phyloP scores from a whole-genome alignment of 2,797 vertebrate species.

The Micromesistius poutassou region DNA sequence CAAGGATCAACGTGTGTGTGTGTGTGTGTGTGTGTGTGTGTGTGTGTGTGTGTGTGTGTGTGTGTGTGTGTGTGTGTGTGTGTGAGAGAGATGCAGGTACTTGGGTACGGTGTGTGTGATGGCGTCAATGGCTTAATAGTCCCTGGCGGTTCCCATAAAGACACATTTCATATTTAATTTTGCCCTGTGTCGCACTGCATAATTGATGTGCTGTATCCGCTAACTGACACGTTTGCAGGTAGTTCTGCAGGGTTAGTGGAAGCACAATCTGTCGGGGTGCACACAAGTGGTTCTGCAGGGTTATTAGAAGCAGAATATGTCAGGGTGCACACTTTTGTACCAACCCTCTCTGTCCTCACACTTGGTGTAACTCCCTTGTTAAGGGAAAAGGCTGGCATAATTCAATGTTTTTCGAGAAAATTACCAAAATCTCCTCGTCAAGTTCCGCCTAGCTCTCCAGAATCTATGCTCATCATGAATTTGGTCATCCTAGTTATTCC shows the following conservation, averaged over 20 bases:
- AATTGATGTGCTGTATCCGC: not conserved
- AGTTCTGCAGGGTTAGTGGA: not conserved
- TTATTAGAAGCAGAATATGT: too few relatives aligned
- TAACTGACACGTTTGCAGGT: not conserved
- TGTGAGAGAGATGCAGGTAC: too few relatives aligned
- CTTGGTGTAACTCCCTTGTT: not conserved
- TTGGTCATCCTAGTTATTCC: not conserved
- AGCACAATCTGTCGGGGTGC: too few relatives aligned
- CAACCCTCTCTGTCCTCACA: not conserved
- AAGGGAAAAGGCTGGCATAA: not conserved
- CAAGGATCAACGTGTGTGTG: not conserved
- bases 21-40: conserved; percentile 9
- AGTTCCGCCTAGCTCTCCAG: not conserved
- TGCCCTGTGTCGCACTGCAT: not conserved
- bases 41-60: conserved; percentile 13
- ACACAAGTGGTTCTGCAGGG: not conserved
- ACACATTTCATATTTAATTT: not conserved
- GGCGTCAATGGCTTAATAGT: conserved; percentile 5
- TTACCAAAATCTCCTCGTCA: not conserved
- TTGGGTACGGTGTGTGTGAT: too few relatives aligned
- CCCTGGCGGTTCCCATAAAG: conserved; percentile 14
- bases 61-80: conserved; percentile 10
- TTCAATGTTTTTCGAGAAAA: not conserved
- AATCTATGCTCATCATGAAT: too few relatives aligned
- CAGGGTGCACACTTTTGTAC: not conserved